Evolutionary conservation across 2,113 vertebrate species (phyloP).

Genomic region (Platanista minor): DNA sequence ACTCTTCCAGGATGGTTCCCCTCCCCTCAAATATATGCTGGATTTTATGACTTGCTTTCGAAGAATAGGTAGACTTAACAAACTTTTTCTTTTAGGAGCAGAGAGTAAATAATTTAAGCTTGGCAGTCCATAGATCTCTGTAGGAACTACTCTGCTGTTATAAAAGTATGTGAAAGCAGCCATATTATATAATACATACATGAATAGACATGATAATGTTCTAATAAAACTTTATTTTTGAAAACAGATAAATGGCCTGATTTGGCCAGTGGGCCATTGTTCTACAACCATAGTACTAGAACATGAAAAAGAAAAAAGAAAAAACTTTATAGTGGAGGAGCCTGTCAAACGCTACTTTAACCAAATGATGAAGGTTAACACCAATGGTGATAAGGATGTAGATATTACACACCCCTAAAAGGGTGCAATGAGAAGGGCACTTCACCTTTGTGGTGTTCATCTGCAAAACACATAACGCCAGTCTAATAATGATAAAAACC

Average conservation of each 20-base stretch:
- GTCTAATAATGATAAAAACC: neutral
- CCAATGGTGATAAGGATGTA: neutral
- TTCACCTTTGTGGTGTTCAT: neutral
- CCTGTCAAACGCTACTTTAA: neutral
- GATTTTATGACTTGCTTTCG: neutral
- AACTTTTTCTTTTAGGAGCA: neutral
- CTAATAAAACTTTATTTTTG: neutral
- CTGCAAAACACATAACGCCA: neutral
- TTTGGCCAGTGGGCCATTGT: no score
- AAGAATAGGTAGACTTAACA: neutral
- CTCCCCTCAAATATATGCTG: neutral
- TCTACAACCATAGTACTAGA: no score
- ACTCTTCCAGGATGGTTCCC: neutral
- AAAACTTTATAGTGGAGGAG: neutral
- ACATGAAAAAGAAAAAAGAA: neutral
- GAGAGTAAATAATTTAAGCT: neutral
- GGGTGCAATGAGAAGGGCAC: neutral
- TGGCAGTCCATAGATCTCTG: neutral
- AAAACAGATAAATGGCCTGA: no score
- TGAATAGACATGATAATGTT: neutral
- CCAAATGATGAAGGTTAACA: neutral
- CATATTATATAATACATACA: neutral
- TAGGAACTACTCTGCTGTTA: neutral
- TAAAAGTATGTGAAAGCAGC: neutral
- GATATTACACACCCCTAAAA: neutral